phyloP scores from a whole-genome alignment of 2,888 invertebrate species.

The Melangyna quadrimaculata region DNA sequence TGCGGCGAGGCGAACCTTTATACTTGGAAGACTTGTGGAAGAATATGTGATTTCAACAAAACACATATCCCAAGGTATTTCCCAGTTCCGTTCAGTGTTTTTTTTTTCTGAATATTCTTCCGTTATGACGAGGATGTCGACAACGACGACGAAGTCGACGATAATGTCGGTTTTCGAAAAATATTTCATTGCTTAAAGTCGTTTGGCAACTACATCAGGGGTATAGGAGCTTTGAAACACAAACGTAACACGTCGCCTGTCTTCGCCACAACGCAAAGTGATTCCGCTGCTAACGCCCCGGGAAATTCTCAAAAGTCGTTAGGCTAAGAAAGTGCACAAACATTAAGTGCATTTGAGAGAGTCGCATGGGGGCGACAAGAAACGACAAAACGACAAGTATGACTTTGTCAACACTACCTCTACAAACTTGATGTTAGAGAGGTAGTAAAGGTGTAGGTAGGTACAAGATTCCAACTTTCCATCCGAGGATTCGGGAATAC shows the following conservation, averaged over 20 bases:
- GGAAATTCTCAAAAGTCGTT: constrained; percentile 71
- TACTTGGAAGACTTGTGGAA: neutral
- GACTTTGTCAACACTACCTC: constrained; percentile 62
- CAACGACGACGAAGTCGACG: constrained; percentile 32
- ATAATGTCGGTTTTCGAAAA: constrained; percentile 61
- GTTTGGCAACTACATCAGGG: constrained; percentile 38
- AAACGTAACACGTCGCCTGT: constrained; percentile 25
- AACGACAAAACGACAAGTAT: constrained; percentile 31
- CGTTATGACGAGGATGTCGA: constrained; percentile 20
- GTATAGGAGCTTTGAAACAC: constrained; percentile 31
- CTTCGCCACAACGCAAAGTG: constrained; percentile 65
- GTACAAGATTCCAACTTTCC: constrained; percentile 45
- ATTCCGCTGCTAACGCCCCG: constrained; percentile 69
- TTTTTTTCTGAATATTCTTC: neutral
- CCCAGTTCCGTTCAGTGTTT: constrained; percentile 1
- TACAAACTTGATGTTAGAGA: constrained; percentile 54
- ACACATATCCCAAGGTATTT: constrained; percentile 46
- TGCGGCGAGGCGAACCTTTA: neutral
- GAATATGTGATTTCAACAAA: constrained; percentile 25
- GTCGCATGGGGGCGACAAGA: constrained; percentile 31
- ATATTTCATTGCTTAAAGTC: constrained; percentile 66
- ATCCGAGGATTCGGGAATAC: constrained; percentile 47
- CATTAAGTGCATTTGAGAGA: constrained; percentile 71
- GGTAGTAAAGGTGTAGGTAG: neutral
- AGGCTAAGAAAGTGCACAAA: constrained; percentile 72